These are phyloP conservation scores for Anarrhichthys ocellatus DNA, from an alignment of 2,113 vertebrate species.

Conservation along the genomic window DNA sequence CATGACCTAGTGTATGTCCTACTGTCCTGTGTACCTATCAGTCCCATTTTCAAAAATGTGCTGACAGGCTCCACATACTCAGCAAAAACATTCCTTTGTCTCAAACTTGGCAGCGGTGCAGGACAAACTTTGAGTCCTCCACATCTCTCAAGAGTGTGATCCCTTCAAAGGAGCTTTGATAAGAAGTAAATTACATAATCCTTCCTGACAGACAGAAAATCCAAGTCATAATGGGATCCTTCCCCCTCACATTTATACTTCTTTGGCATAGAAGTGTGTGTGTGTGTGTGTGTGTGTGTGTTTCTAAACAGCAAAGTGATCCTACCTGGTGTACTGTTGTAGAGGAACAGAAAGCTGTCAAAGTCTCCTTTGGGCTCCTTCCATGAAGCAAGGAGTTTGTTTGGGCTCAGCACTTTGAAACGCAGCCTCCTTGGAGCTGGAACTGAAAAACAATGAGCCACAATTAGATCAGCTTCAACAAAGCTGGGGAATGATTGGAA, in stretches of 20 bases:
- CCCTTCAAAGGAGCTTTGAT: conserved; percentile 68
- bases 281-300: conserved; percentile 26
- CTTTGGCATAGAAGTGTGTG: neutral
- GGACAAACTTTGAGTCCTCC: conserved; percentile 56
- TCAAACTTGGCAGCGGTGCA: conserved; percentile 58
- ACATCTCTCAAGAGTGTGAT: conserved; percentile 60
- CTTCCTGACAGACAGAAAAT: conserved; percentile 60
- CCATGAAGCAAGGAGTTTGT: conserved; percentile 81
- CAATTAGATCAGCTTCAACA: conserved; percentile 30
- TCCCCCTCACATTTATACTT: conserved; percentile 15
- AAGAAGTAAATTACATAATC: conserved; percentile 73
- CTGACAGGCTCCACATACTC: conserved; percentile 56
- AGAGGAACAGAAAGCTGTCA: conserved; percentile 83
- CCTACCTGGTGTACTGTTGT: conserved; percentile 81
- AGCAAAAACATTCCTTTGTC: conserved; percentile 59
- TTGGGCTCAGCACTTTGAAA: conserved; percentile 79
- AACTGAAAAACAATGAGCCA: conserved; percentile 74
- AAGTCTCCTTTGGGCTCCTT: conserved; percentile 84
- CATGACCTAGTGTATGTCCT: conserved; percentile 8
- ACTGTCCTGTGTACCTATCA: conserved; percentile 37
- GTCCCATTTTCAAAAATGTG: conserved; percentile 51
- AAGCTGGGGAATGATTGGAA: neutral
- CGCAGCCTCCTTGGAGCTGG: conserved; percentile 80
- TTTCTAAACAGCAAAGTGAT: neutral
- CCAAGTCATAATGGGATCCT: conserved; percentile 49